A percentile compares a stretch with the other conserved stretches of the same genome.
Evolutionary conservation across 2,797 vertebrate species (phyloP).

Genomic region (Anableps anableps): DNA sequence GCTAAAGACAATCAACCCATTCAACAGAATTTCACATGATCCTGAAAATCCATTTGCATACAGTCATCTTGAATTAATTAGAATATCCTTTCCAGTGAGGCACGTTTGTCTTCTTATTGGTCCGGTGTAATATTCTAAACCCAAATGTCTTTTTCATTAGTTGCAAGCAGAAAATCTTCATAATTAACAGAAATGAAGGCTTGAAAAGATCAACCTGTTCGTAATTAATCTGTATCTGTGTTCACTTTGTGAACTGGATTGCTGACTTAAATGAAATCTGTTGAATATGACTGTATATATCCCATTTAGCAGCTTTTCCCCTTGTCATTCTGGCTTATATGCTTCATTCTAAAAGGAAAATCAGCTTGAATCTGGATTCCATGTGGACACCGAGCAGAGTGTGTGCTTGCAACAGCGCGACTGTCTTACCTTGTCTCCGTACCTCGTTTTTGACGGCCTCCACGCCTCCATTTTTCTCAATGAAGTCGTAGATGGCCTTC

Average conservation of each 20-base stretch:
- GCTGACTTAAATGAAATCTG: background rate
- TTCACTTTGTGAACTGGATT: background rate
- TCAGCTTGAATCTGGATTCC: background rate
- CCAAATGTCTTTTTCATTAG: too few species aligned
- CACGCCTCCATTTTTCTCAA: conserved; percentile 97
- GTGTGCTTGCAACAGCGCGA: background rate
- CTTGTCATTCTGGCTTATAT: background rate
- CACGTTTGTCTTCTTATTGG: background rate
- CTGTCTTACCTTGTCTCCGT: conserved; percentile 89
- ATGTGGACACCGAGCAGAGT: background rate
- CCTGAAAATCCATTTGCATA: background rate
- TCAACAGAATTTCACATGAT: conserved; percentile 21
- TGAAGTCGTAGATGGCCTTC: conserved; percentile 98
- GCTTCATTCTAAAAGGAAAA: background rate
- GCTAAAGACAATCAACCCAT: conserved; percentile 29
- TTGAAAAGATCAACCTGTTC: too few species aligned
- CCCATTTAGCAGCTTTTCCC: background rate
- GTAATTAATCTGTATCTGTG: too few species aligned
- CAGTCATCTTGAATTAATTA: background rate
- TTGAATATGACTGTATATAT: background rate
- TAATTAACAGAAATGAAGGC: background rate
- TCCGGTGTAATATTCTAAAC: too few species aligned
- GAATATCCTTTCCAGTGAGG: background rate
- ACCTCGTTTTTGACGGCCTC: conserved; percentile 97
- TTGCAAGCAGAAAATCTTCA: too few species aligned